Percentiles rank a stretch among this genome's conserved stretches.
Conservation (phyloP, 2,113 vertebrate genomes). For the Pungitius pungitius region DNA sequence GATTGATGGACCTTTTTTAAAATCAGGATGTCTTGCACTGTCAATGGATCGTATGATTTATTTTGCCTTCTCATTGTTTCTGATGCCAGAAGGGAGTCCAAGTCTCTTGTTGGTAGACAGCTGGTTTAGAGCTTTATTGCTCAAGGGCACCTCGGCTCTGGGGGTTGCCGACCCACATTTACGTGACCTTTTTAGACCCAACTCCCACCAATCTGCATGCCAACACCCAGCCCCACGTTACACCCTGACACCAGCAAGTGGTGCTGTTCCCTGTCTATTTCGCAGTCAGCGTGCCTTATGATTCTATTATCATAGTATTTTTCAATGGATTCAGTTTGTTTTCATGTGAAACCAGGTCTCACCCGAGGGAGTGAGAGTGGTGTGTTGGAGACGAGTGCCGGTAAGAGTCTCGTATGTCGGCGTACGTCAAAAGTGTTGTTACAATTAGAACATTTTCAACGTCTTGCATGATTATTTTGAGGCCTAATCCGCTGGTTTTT, state of each 20-base stretch:
- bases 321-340: not conserved
- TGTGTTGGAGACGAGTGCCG: not conserved
- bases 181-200: not conserved
- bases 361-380: not conserved
- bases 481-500: too few species aligned
- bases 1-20: too few species aligned
- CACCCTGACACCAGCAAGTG: not conserved
- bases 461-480: not conserved
- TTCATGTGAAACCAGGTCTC: not conserved
- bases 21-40: too few species aligned
- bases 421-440: not conserved
- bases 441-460: not conserved
- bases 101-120: not conserved
- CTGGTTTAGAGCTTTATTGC: not conserved
- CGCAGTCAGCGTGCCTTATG: not conserved
- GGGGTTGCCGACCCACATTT: not conserved
- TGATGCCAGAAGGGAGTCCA: too few species aligned
- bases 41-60: too few species aligned
- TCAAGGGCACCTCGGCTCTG: not conserved
- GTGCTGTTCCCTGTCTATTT: not conserved
- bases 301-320: not conserved
- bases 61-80: too few species aligned
- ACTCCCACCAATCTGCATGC: not conserved
- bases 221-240: not conserved
- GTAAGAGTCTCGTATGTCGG: not conserved